These are phyloP conservation scores for Cheirogaleus medius DNA, from an alignment of 2,113 vertebrate species.

Conservation along the genomic window DNA sequence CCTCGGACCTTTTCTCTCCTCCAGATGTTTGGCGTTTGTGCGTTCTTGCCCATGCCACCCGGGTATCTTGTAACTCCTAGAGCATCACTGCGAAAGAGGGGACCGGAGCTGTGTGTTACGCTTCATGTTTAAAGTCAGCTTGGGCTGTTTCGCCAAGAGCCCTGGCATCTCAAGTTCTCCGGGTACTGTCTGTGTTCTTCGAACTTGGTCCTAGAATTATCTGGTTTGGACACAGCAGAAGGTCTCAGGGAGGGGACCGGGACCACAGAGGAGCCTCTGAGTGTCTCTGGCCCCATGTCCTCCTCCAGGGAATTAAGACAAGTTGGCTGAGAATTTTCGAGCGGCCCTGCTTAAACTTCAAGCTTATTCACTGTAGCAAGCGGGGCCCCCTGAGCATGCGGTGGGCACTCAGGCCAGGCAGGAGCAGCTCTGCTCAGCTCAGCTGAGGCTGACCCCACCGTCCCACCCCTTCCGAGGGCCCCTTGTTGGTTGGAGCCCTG, in stretches of 20 bases:
- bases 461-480: fast-evolving
- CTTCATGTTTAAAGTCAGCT: constrained; percentile 56
- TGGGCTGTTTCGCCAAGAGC: constrained; percentile 7
- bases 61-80: constrained; percentile 27
- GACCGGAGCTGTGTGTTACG: not conserved
- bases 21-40: constrained; percentile 63
- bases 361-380: not conserved
- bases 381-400: not conserved
- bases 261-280: not conserved
- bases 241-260: not conserved
- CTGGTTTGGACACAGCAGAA: not conserved
- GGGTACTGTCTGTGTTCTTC: not conserved
- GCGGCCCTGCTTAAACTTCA: not conserved
- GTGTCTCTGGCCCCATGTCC: not conserved
- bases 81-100: constrained; percentile 63
- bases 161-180: not conserved
- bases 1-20: constrained; percentile 51
- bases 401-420: fast-evolving
- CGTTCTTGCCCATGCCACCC: constrained; percentile 34
- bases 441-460: not conserved
- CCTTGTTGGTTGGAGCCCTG: too few relatives aligned
- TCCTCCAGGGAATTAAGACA: not conserved
- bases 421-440: not conserved
- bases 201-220: not conserved
- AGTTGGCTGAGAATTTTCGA: not conserved